These are phyloP conservation scores for Chauna torquata DNA, from an alignment of 2,113 vertebrate genomes.

Conservation along the genomic window DNA sequence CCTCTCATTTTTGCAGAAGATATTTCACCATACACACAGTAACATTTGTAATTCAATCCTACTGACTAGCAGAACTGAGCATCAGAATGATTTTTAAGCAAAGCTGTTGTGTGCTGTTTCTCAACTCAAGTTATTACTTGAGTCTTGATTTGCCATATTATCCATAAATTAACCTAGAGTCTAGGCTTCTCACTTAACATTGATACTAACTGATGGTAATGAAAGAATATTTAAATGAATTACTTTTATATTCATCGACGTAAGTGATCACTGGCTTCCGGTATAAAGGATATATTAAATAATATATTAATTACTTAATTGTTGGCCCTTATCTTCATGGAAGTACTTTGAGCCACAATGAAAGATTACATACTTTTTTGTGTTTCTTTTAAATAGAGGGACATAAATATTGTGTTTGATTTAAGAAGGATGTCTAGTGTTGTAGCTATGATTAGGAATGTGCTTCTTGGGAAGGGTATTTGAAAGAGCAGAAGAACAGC, in stretches of 20 bases:
- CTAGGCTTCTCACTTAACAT: not conserved
- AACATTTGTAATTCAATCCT: constrained; percentile 62
- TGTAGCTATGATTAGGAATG: not conserved
- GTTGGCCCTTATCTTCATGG: not conserved
- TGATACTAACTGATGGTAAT: not conserved
- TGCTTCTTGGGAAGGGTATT: not conserved
- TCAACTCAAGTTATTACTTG: not conserved
- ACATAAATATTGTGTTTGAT: not conserved
- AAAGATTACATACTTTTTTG: not conserved
- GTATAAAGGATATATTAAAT: constrained; percentile 21
- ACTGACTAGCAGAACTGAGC: constrained; percentile 28
- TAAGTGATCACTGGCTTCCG: constrained; percentile 12
- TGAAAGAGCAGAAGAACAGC: not conserved
- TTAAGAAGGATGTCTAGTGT: not conserved
- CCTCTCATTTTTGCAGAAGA: constrained; percentile 56
- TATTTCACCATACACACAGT: constrained; percentile 46
- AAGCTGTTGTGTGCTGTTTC: not conserved
- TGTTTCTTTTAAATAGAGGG: not conserved
- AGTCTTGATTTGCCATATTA: constrained; percentile 11
- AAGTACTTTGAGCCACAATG: not conserved
- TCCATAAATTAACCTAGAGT: not conserved
- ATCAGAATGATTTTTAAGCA: constrained; percentile 16
- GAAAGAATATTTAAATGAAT: constrained; percentile 21
- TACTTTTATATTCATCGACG: not conserved
- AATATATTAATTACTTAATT: not conserved